These are phyloP conservation scores for Odontophorus gujanensis DNA, from an alignment of 2,113 vertebrate species.

Conservation along the genomic window DNA sequence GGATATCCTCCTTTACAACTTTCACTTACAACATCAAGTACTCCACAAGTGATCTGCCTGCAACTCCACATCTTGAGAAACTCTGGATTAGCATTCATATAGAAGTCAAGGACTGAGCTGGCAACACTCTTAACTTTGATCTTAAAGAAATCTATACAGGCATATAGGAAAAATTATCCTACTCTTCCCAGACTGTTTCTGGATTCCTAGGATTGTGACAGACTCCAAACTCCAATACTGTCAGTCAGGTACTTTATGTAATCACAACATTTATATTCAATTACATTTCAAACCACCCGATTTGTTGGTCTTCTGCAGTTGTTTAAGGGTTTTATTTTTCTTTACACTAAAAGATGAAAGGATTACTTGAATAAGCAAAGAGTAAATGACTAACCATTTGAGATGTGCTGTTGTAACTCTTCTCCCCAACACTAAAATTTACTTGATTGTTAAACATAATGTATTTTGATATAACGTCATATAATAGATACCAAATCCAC, in stretches of 20 bases:
- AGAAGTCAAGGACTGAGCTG: background rate
- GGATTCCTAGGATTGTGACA: background rate
- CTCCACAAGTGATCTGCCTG: background rate
- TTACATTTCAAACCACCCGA: background rate
- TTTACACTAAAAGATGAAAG: background rate
- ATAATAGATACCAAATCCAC: background rate
- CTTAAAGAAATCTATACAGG: background rate
- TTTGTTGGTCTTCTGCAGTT: background rate
- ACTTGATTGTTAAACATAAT: background rate
- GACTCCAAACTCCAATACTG: background rate
- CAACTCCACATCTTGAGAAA: background rate
- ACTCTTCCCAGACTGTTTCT: background rate
- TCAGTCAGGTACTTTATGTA: background rate
- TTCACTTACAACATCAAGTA: background rate
- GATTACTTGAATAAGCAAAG: background rate
- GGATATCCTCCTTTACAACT: background rate
- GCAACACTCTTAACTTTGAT: background rate
- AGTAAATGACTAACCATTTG: background rate
- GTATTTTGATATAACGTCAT: background rate
- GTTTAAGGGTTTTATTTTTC: background rate
- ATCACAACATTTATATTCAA: background rate
- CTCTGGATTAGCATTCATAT: background rate
- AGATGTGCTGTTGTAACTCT: background rate
- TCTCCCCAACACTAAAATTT: background rate
- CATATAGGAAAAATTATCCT: background rate